Percentiles rank a stretch among this genome's conserved stretches.
These are phyloP conservation scores for Diplodus puntazzo DNA, from an alignment of 2,797 vertebrate genomes.

Conservation along the genomic window DNA sequence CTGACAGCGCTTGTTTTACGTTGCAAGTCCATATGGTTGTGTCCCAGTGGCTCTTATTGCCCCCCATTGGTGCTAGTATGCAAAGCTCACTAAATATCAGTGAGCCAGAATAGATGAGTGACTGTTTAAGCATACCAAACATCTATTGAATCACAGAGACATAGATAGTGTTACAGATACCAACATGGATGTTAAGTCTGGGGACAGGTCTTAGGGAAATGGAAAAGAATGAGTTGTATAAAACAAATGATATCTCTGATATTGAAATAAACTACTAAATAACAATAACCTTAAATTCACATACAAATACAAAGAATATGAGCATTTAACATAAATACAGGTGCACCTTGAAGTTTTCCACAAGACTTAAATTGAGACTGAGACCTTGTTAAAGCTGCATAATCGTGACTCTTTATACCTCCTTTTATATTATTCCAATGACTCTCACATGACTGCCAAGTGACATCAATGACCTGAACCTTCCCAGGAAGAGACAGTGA, in stretches of 20 bases:
- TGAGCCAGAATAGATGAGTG: neutral
- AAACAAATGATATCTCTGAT: too few relatives aligned
- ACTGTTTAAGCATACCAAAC: neutral
- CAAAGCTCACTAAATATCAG: neutral
- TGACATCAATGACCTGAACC: slow-evolving; percentile 31
- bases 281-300: neutral
- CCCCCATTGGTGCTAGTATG: neutral
- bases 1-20: slow-evolving; percentile 39
- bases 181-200: neutral
- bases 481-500: slow-evolving; percentile 12
- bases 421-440: neutral
- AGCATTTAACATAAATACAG: neutral
- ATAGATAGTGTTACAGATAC: neutral
- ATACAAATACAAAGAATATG: neutral
- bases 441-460: slow-evolving; percentile 22
- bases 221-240: too few relatives aligned
- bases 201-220: too few relatives aligned
- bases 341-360: neutral
- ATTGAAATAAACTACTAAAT: neutral
- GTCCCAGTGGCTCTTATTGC: neutral
- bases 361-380: neutral
- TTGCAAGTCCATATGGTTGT: slow-evolving; percentile 17
- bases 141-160: neutral
- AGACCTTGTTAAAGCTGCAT: neutral
- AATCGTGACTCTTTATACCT: slow-evolving; percentile 9